Conservation (phyloP, 2,888 invertebrate genomes). For the Pristionchus arcanus region DNA sequence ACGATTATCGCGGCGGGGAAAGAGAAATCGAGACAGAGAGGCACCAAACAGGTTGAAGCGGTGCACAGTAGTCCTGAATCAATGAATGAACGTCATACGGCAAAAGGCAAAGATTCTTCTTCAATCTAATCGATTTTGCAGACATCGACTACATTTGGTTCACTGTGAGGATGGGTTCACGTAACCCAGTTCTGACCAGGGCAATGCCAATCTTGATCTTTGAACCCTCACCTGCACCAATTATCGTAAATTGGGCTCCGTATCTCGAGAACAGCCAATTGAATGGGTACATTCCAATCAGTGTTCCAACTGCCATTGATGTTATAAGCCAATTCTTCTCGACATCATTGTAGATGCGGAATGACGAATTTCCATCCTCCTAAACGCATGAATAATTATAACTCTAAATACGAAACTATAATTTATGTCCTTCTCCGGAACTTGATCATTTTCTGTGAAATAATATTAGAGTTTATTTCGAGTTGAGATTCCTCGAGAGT, state of each 20-base stretch:
- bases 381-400: background rate
- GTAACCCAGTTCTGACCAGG: too few relatives aligned
- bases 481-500: background rate
- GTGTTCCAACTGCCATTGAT: slow-evolving; percentile 64
- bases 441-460: background rate
- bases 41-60: slow-evolving; percentile 59
- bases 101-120: too few relatives aligned
- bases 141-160: too few relatives aligned
- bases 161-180: too few relatives aligned
- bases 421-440: background rate
- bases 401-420: background rate
- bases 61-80: slow-evolving; percentile 57
- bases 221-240: slow-evolving; percentile 53
- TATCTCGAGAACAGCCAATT: slow-evolving; percentile 61
- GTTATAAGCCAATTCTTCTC: slow-evolving; percentile 65
- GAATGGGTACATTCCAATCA: slow-evolving; percentile 67
- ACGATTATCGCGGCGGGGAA: slow-evolving; percentile 61
- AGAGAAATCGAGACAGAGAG: slow-evolving; percentile 62
- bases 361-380: background rate
- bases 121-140: background rate
- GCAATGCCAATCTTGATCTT: too few relatives aligned
- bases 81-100: background rate
- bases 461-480: background rate
- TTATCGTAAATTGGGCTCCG: slow-evolving; percentile 60
- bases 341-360: slow-evolving; percentile 60